These are phyloP conservation scores for Neomonachus schauinslandi DNA, from an alignment of 2,113 vertebrate species.

Conservation along the genomic window DNA sequence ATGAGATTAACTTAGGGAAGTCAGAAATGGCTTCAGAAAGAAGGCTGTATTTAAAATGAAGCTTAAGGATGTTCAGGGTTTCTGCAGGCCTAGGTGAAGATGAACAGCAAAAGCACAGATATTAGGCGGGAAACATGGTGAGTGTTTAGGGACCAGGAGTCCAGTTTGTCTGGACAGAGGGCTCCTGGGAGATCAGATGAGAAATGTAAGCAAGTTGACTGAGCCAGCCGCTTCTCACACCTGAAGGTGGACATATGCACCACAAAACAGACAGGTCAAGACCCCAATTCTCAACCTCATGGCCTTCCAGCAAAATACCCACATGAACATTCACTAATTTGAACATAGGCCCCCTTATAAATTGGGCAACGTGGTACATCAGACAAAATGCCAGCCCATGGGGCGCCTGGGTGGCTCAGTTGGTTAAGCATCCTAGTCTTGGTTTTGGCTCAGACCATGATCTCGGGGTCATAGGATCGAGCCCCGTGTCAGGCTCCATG, in stretches of 20 bases:
- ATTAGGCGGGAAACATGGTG: accelerated
- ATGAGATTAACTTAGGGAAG: not conserved
- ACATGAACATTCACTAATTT: not conserved
- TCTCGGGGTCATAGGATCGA: not conserved
- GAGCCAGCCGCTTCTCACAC: not conserved
- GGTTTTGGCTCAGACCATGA: not conserved
- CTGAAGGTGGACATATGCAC: not conserved
- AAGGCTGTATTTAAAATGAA: not conserved
- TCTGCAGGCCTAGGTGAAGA: not conserved
- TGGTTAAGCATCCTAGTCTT: not conserved
- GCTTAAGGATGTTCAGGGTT: not conserved
- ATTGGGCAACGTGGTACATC: not conserved
- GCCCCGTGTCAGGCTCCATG: not conserved
- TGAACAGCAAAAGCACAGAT: no score
- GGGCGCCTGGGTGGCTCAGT: not conserved
- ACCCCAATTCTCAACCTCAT: not conserved
- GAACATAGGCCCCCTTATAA: not conserved
- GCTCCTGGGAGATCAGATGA: not conserved
- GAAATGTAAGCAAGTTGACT: not conserved
- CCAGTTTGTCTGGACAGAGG: not conserved
- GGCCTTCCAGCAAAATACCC: not conserved
- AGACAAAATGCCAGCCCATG: not conserved
- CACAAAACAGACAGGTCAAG: not conserved
- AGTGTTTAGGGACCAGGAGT: not conserved
- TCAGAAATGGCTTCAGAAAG: not conserved